Evolutionary conservation across 2,888 invertebrate species (phyloP), one percentile per base, ranked within the genome.

Genomic region (Notodonta dromedarius): DNA sequence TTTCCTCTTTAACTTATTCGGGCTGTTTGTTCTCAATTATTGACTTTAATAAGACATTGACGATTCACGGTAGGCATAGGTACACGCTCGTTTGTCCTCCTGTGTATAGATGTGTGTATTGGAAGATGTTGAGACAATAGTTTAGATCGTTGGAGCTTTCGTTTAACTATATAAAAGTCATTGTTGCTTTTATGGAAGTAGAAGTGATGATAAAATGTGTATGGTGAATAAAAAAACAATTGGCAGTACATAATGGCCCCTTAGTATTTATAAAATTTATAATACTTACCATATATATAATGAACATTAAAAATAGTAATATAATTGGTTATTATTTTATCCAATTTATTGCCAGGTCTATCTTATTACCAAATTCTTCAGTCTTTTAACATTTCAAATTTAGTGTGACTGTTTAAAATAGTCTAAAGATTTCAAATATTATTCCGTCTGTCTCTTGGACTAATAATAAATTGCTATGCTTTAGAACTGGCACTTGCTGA

Each of bases 11-110:
- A 81, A 79, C 76, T 85, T 85, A 87, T 84, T 84, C 76, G 86
- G 83, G 70, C 74, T 86, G 82, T 88, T 86, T 87, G 84, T 76
- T 77, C 78, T 84, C 84, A 82, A 83, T 87, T 86, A 86, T 88
- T 87, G 87, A 85, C 87, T 87, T 85, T 86, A 87, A 86, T 86
- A 88, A 83, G 82, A 74, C 83, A 80, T 83, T 81, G 85, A 82
- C 82, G 79, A 83, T 84, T 83, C 81, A 80, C 79, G 75, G 80
- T 79, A 77, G 75, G 73, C 72, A 80, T 76, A 77, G 76, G 67
- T 59, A 32, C 53, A 24, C 24, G 24, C 24, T 24, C 35, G 53
- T 53, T 35, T 53, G 53, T 53, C 35, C 24, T 24, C 24, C 24
- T 24, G 35, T 53, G n/a, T 48, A 51, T 24, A 51, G 51, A 24